phyloP scores from a whole-genome alignment of 2,113 vertebrate species.

The Phalacrocorax aristotelis region DNA sequence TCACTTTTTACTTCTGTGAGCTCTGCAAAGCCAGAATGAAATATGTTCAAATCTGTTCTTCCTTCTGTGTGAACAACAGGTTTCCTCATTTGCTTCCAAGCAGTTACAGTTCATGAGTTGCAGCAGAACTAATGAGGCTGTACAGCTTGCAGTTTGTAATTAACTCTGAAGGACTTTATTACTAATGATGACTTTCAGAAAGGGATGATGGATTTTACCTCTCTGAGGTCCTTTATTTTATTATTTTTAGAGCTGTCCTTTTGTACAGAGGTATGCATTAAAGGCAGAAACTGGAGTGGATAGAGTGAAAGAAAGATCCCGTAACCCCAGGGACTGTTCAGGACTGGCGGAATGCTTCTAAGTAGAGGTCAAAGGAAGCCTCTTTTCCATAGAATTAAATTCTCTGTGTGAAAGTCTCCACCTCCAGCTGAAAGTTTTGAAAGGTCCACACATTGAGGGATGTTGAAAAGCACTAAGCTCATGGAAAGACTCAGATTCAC shows the following conservation, averaged over 20 bases:
- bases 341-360: neutral
- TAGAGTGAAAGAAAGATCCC: neutral
- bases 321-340: neutral
- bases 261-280: neutral
- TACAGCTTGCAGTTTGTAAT: neutral
- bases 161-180: neutral
- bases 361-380: neutral
- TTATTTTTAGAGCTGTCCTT: neutral
- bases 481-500: neutral
- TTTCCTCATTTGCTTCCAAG: constrained; percentile 2
- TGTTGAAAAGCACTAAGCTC: neutral
- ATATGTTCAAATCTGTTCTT: neutral
- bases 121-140: neutral
- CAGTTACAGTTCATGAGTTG: neutral
- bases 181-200: neutral
- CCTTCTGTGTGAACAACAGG: neutral
- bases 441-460: neutral
- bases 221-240: neutral
- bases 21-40: neutral
- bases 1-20: neutral
- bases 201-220: neutral
- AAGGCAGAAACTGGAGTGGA: neutral
- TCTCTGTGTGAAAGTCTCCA: neutral
- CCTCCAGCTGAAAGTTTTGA: neutral
- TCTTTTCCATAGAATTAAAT: neutral